These are phyloP conservation scores for Macrotus californicus DNA, from an alignment of 2,113 vertebrate species.

Conservation along the genomic window DNA sequence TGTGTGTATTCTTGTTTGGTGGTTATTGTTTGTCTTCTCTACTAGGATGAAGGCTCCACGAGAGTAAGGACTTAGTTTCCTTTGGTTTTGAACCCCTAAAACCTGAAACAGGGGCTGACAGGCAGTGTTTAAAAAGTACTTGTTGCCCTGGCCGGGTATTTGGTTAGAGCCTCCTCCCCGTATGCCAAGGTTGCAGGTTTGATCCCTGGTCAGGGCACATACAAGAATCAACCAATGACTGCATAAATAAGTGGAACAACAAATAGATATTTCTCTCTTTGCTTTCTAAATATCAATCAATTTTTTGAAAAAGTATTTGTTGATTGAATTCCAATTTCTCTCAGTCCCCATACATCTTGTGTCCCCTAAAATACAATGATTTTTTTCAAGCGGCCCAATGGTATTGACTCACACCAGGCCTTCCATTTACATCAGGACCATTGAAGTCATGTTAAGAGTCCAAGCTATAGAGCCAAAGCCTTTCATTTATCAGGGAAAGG, in stretches of 20 bases:
- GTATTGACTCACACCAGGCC: background rate
- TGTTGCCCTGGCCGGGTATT: background rate
- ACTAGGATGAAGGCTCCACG: background rate
- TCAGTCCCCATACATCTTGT: background rate
- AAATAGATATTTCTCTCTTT: too few species aligned
- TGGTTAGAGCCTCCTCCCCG: too few species aligned
- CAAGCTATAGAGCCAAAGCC: background rate
- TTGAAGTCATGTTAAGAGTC: background rate
- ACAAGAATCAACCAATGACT: too few species aligned
- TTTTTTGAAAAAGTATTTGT: background rate
- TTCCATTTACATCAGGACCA: background rate
- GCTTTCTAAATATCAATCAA: too few species aligned
- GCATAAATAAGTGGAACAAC: too few species aligned
- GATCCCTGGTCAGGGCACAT: too few species aligned
- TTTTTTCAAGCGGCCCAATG: background rate
- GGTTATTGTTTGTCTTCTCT: background rate
- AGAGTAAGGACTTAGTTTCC: background rate
- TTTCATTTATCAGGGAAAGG: background rate
- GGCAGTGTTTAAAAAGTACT: background rate
- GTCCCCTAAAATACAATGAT: background rate
- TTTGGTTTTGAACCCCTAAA: background rate
- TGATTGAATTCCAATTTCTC: background rate
- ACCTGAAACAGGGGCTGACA: background rate
- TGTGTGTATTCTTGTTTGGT: too few species aligned
- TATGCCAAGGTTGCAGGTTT: too few species aligned